These are phyloP conservation scores for Tautogolabrus adspersus DNA, from an alignment of 2,113 vertebrate species.

Conservation along the genomic window DNA sequence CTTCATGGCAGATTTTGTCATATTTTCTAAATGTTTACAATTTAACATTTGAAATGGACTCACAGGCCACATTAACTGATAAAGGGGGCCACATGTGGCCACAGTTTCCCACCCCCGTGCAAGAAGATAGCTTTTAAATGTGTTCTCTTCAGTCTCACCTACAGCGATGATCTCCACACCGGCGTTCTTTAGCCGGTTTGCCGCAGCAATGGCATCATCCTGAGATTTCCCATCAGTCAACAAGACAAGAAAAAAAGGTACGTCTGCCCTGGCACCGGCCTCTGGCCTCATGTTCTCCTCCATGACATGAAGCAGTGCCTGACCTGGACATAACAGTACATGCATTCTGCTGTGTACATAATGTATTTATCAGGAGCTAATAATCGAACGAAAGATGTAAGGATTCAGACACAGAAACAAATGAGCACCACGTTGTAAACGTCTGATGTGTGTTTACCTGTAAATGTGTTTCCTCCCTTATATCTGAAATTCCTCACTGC, in stretches of 20 bases:
- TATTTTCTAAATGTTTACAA: too few relatives aligned
- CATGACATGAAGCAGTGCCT: constrained; percentile 90
- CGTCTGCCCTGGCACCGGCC: constrained; percentile 83
- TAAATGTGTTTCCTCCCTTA: constrained; percentile 95
- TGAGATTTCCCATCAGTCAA: constrained; percentile 96
- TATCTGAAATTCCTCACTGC: constrained; percentile 87
- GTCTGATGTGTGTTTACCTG: constrained; percentile 80
- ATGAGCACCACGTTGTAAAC: too few relatives aligned
- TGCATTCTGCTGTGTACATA: neutral
- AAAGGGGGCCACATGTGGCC: too few relatives aligned
- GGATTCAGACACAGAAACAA: neutral
- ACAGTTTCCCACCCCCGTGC: too few relatives aligned
- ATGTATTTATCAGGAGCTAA: neutral
- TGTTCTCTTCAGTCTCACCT: constrained; percentile 83
- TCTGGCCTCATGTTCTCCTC: constrained; percentile 87
- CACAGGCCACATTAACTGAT: too few relatives aligned
- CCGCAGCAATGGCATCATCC: constrained; percentile 88
- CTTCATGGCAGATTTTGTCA: too few relatives aligned
- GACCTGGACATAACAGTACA: constrained; percentile 79
- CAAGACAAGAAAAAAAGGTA: constrained; percentile 85
- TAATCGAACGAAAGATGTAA: neutral
- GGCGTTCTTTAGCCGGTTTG: constrained; percentile 85
- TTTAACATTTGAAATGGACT: too few relatives aligned
- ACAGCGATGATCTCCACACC: constrained; percentile 92
- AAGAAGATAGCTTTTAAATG: neutral